These are phyloP conservation scores for Danio rerio DNA, from an alignment of 2,113 vertebrate species.

Conservation along the genomic window GRCz12tu NC_133188.1:41559001-41559500, in stretches of 20 bases:
- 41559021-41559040: slow-evolving; percentile 79
- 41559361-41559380: slow-evolving; percentile 79
- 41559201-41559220: slow-evolving; percentile 81
- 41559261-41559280: slow-evolving; percentile 78
- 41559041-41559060: slow-evolving; percentile 77
- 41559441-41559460: slow-evolving; percentile 83
- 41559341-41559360: slow-evolving; percentile 70
- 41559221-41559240: slow-evolving; percentile 62
- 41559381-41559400: slow-evolving; percentile 80
- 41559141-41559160: slow-evolving; percentile 78
- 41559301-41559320: slow-evolving; percentile 71
- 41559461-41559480: slow-evolving; percentile 79
- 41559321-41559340: slow-evolving; percentile 69
- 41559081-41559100: slow-evolving; percentile 75
- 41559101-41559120: slow-evolving; percentile 74
- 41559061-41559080: slow-evolving; percentile 82
- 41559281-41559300: slow-evolving; percentile 70
- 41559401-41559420: slow-evolving; percentile 74
- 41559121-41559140: slow-evolving; percentile 78
- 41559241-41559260: slow-evolving; percentile 81
- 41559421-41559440: slow-evolving; percentile 78
- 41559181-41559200: slow-evolving; percentile 78
- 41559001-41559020: slow-evolving; percentile 71
- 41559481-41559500: slow-evolving; percentile 36
- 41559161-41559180: slow-evolving; percentile 75